Evolutionary conservation across 2,113 vertebrate genomes (phyloP).

Genomic region (Conger conger): DNA sequence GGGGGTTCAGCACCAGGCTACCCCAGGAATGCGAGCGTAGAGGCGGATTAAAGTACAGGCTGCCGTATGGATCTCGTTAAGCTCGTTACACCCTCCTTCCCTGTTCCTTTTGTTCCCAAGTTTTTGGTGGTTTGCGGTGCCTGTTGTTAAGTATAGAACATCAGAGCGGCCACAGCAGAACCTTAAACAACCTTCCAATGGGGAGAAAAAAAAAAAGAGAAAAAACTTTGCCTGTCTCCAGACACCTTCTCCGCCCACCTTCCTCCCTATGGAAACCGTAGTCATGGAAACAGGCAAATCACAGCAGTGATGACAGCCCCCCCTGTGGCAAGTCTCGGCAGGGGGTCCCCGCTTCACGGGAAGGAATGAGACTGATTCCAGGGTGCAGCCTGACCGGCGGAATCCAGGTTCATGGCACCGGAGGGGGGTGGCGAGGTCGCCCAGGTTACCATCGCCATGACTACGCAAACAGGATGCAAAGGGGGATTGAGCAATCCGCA

Average conservation of each 20-base stretch:
- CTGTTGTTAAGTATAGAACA: not conserved
- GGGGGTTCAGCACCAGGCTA: not conserved
- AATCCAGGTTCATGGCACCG: not conserved
- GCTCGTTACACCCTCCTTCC: not conserved
- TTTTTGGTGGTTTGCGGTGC: not conserved
- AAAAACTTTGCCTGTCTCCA: not conserved
- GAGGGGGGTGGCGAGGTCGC: not conserved
- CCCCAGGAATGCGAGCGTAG: conserved; percentile 16
- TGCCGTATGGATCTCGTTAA: not conserved
- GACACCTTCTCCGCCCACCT: not conserved
- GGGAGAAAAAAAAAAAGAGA: not conserved
- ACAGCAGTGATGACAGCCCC: not conserved
- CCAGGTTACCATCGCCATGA: conserved; percentile 21
- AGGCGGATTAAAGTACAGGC: conserved; percentile 20
- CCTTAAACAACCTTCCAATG: not conserved
- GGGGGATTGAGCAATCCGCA: not conserved
- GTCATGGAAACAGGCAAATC: conserved; percentile 15
- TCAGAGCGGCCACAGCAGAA: not conserved
- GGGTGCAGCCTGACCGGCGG: not conserved
- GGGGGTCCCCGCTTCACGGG: not conserved
- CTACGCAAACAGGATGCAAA: not conserved
- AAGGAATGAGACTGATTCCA: too few species aligned
- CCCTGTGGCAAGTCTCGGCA: not conserved
- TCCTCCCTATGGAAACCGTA: not conserved
- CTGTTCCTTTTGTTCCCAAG: not conserved